Evolutionary conservation across 2,113 vertebrate species (phyloP).

Genomic region (Megaceryle torquata): DNA sequence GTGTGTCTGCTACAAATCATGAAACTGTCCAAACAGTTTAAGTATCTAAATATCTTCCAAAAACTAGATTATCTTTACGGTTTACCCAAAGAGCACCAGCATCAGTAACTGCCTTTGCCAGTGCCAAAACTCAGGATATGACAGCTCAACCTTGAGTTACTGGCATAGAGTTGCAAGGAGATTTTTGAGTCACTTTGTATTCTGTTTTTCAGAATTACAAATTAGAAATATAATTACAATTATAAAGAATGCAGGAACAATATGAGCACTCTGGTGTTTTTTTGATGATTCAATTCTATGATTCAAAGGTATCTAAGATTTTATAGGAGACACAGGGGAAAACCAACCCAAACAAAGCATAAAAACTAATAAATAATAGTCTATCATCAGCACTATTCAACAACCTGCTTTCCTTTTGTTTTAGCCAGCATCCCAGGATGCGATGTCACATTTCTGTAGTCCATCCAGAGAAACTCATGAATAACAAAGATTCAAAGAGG

Average conservation of each 20-base stretch:
- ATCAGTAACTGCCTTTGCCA: not conserved
- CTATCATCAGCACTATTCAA: not conserved
- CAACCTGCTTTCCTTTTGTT: not conserved
- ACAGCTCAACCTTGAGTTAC: not conserved
- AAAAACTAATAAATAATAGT: not conserved
- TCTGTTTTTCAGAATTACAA: not conserved
- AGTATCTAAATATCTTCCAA: not conserved
- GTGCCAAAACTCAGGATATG: not conserved
- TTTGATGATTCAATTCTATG: not conserved
- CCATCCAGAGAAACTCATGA: not conserved
- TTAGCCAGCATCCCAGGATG: not conserved
- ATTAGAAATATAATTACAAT: not conserved
- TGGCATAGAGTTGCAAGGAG: not conserved
- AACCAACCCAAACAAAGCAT: not conserved
- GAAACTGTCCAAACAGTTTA: not conserved
- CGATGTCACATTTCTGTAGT: not conserved
- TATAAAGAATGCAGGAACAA: not conserved
- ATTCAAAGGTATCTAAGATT: not conserved
- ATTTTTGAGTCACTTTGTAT: not conserved
- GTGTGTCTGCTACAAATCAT: not conserved
- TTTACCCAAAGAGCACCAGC: not conserved
- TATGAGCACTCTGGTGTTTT: not conserved
- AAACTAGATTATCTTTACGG: not conserved
- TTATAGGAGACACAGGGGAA: not conserved
- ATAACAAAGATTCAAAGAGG: not conserved